Conservation (phyloP, 1,140 invertebrate genomes). For the Dinothrombium tinctorium region DNA sequence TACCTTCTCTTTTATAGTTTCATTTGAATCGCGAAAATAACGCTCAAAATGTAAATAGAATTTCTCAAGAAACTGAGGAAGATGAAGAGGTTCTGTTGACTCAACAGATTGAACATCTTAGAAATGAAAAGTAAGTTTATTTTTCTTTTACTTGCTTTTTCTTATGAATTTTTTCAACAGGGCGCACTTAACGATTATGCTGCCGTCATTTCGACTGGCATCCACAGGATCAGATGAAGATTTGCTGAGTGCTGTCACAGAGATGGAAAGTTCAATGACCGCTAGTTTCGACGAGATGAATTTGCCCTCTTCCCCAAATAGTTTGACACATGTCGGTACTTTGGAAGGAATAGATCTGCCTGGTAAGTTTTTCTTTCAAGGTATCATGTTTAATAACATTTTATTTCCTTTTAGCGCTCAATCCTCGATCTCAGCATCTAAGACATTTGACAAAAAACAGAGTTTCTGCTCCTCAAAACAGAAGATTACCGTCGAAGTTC, state of each 20-base stretch:
- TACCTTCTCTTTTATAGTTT: conserved; percentile 4
- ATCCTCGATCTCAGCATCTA: neutral
- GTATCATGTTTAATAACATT: neutral
- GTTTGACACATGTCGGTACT: neutral
- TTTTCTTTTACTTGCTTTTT: conserved; percentile 25
- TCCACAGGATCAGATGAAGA: conserved; percentile 62
- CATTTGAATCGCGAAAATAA: conserved; percentile 10
- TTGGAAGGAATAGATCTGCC: neutral
- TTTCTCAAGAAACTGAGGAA: conserved; percentile 7
- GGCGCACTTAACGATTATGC: conserved; percentile 45
- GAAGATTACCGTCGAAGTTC: conserved; percentile 8
- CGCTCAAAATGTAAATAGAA: conserved; percentile 5
- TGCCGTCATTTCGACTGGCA: conserved; percentile 38
- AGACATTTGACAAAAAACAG: conserved; percentile 15
- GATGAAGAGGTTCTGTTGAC: conserved; percentile 18
- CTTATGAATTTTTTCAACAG: conserved; percentile 23
- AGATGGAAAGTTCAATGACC: conserved; percentile 4
- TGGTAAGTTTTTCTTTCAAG: neutral
- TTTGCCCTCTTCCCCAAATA: neutral
- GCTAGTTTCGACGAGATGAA: neutral
- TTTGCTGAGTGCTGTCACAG: conserved; percentile 17
- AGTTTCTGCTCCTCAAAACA: conserved; percentile 8
- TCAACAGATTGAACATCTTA: conserved; percentile 21
- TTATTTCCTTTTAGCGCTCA: neutral
- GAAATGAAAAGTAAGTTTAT: conserved; percentile 21